These are phyloP conservation scores for Neogale vison DNA, from an alignment of 2,113 vertebrate genomes.

Conservation along the genomic window DNA sequence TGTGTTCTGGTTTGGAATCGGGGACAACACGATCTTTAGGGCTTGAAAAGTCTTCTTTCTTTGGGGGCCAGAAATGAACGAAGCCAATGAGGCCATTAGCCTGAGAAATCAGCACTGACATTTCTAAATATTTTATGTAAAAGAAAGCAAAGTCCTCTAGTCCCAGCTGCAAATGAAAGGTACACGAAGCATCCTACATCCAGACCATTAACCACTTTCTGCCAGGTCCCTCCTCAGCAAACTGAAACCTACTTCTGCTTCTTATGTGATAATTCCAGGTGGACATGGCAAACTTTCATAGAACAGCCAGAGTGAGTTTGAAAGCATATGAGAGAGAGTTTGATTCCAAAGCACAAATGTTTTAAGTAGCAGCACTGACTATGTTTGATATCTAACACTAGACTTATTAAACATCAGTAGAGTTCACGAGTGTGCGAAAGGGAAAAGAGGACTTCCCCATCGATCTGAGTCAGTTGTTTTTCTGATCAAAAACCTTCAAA, in stretches of 20 bases:
- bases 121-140: conserved; percentile 12
- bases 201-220: background rate
- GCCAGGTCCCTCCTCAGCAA: background rate
- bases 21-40: background rate
- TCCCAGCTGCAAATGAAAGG: background rate
- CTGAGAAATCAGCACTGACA: background rate
- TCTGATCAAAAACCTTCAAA: background rate
- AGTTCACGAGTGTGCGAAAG: background rate
- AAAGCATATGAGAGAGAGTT: background rate
- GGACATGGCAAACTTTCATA: background rate
- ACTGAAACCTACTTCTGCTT: background rate
- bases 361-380: background rate
- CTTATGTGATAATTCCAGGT: background rate
- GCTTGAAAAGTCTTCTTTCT: background rate
- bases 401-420: background rate
- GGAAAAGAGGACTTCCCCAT: background rate
- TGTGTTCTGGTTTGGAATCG: background rate
- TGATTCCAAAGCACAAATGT: background rate
- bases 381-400: background rate
- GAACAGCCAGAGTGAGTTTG: background rate
- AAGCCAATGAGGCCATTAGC: background rate
- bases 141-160: background rate
- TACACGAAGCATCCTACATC: background rate
- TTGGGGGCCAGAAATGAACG: background rate
- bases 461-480: background rate